These are phyloP conservation scores for Chironomus riparius DNA, from an alignment of 2,888 invertebrate genomes.

Conservation along the genomic window DNA sequence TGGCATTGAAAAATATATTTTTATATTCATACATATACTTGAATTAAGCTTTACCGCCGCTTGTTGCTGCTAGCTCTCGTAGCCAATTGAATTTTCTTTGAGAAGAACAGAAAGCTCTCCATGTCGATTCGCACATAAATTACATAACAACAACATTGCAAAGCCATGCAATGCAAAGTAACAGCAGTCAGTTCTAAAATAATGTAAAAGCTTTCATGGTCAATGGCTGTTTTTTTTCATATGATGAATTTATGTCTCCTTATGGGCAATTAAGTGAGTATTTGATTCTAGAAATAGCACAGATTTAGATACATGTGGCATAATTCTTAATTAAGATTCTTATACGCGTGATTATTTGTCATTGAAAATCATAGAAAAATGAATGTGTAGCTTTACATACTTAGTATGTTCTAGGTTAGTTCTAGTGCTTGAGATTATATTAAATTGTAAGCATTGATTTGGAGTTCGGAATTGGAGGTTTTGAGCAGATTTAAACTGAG, in stretches of 20 bases:
- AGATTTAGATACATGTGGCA: not conserved
- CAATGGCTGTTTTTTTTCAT: not conserved
- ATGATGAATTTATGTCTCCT: slow-evolving; percentile 5
- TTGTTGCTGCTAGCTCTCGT: not conserved
- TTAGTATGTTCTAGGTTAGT: no score
- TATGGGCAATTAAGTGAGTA: not conserved
- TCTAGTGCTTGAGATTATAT: no score
- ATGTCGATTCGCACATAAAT: slow-evolving; percentile 14
- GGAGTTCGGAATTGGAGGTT: no score
- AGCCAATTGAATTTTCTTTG: not conserved
- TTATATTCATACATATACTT: not conserved
- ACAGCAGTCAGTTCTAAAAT: not conserved
- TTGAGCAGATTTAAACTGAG: no score
- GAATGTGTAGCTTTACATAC: not conserved
- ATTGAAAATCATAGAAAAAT: not conserved
- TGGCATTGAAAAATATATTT: slow-evolving; percentile 15
- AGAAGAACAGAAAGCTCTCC: not conserved
- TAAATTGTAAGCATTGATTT: no score
- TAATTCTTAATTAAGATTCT: not conserved
- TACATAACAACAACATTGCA: slow-evolving; percentile 9
- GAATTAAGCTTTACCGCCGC: not conserved
- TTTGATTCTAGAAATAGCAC: not conserved
- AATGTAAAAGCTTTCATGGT: not conserved
- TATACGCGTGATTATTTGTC: not conserved
- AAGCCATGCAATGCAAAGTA: not conserved